A percentile compares a stretch with the other conserved stretches of the same genome.
Conservation (phyloP, 1,140 invertebrate genomes). For the Drosophila suzukii region DNA sequence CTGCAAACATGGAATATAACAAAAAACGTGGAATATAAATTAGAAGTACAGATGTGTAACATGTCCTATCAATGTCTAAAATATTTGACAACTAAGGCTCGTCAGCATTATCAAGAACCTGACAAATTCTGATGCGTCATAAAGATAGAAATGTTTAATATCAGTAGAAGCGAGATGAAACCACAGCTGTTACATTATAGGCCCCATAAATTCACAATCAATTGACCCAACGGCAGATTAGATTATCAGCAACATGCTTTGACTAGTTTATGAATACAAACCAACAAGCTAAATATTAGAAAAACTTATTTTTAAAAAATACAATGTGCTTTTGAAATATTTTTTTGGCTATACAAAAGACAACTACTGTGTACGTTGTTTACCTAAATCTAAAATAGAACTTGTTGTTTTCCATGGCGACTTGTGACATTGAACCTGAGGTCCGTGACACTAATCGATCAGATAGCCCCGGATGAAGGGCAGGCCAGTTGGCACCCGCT, state of each 20-base stretch:
- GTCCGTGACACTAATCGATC: conserved; percentile 49
- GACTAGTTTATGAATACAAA: conserved; percentile 43
- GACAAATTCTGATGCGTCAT: not conserved
- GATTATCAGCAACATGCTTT: conserved; percentile 25
- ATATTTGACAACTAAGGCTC: not conserved
- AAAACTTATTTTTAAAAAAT: conserved; percentile 29
- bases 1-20: not conserved
- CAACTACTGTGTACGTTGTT: conserved; percentile 11
- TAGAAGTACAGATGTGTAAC: not conserved
- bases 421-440: conserved; percentile 47
- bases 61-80: not conserved
- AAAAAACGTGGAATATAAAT: not conserved
- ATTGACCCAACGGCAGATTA: conserved; percentile 6
- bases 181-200: conserved; percentile 1
- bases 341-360: conserved; percentile 35
- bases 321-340: conserved; percentile 27
- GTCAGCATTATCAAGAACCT: not conserved
- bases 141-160: not conserved
- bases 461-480: conserved; percentile 95
- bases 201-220: conserved; percentile 19
- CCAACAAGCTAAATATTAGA: conserved; percentile 22
- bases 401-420: conserved; percentile 28
- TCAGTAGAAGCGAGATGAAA: conserved; percentile 1
- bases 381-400: conserved; percentile 39
- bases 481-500: conserved; percentile 94